Evolutionary conservation across 2,888 invertebrate genomes (phyloP).

Genomic region (Clistopyga incitator): DNA sequence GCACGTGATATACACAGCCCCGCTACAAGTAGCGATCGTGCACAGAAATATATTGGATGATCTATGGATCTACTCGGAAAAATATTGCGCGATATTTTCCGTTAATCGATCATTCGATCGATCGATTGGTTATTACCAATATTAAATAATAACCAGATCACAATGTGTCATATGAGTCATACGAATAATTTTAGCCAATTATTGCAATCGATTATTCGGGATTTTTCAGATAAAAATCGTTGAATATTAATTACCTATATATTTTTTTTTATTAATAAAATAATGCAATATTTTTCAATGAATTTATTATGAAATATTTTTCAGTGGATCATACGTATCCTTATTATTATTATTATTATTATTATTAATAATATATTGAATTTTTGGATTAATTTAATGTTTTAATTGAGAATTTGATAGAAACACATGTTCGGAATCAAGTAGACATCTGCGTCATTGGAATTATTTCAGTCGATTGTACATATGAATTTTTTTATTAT

Average conservation of each 20-base stretch:
- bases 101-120: not conserved
- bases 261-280: not conserved
- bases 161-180: not conserved
- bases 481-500: no score
- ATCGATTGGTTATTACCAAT: not conserved
- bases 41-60: slow-evolving; percentile 5
- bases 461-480: not conserved
- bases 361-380: no score
- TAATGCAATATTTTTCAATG: not conserved
- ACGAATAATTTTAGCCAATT: no score
- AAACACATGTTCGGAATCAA: no score
- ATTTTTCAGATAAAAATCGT: not conserved
- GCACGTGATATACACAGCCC: slow-evolving; percentile 15
- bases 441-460: not conserved
- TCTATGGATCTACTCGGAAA: not conserved
- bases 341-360: no score
- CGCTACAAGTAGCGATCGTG: not conserved
- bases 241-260: no score
- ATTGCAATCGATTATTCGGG: not conserved
- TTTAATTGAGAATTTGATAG: no score
- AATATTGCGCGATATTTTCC: not conserved
- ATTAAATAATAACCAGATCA: not conserved
- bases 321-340: no score
- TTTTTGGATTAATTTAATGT: no score
- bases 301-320: not conserved